Conservation (phyloP, 2,797 vertebrate genomes). For the Phrynocephalus forsythii region DNA sequence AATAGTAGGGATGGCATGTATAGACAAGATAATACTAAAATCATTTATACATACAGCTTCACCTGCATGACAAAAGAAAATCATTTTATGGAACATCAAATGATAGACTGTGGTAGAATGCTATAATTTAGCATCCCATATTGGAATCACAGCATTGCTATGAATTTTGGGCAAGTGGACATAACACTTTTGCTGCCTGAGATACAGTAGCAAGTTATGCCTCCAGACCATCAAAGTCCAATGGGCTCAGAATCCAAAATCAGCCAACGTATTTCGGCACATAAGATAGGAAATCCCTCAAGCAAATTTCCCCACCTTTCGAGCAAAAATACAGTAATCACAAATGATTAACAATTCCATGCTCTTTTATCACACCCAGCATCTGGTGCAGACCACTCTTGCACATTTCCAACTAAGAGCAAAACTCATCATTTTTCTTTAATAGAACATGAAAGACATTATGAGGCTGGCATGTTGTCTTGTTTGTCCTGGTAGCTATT, state of each 20-base stretch:
- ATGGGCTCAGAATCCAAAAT: background rate
- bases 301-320: background rate
- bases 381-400: background rate
- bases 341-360: too few relatives aligned
- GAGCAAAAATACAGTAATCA: too few relatives aligned
- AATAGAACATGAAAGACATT: background rate
- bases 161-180: background rate
- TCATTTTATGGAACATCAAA: background rate
- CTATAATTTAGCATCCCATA: background rate
- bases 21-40: background rate
- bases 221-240: background rate
- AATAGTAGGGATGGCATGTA: slow-evolving; percentile 31
- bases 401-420: background rate
- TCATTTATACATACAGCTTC: background rate
- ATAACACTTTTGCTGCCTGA: background rate
- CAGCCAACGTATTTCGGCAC: background rate
- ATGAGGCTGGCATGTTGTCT: background rate
- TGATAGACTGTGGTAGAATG: background rate
- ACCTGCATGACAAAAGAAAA: background rate
- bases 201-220: background rate
- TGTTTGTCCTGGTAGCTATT: background rate
- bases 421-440: background rate
- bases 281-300: background rate
- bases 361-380: too few relatives aligned
- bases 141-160: background rate